Percentiles rank a stretch among this genome's conserved stretches.
These are phyloP conservation scores for Kryptopterus vitreolus DNA, from an alignment of 2,797 vertebrate genomes.

Conservation along the genomic window DNA sequence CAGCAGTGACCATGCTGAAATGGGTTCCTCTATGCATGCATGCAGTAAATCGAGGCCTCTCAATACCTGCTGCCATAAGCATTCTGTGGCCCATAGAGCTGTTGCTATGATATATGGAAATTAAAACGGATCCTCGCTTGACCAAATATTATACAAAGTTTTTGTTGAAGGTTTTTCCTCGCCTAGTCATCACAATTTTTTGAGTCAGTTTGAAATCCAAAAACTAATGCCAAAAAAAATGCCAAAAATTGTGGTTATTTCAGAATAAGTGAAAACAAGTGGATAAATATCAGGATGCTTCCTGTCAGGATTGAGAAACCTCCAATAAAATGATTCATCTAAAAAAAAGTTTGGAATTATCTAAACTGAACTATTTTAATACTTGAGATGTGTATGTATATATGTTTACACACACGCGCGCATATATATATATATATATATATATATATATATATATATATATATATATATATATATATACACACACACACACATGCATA, in stretches of 20 bases:
- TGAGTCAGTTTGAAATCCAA: neutral
- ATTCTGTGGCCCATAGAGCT: slow-evolving; percentile 57
- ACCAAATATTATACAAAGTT: neutral
- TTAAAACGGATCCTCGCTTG: neutral
- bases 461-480: neutral
- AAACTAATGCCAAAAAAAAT: neutral
- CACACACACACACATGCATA: slow-evolving; percentile 3
- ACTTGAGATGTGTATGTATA: too few relatives aligned
- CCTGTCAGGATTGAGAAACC: slow-evolving; percentile 66
- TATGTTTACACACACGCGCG: too few relatives aligned
- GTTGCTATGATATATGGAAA: neutral
- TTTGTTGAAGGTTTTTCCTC: neutral
- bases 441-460: slow-evolving; percentile 13
- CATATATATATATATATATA: too few relatives aligned
- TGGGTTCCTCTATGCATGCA: slow-evolving; percentile 73
- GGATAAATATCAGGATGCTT: slow-evolving; percentile 65
- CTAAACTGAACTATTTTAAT: slow-evolving; percentile 52
- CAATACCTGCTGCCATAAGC: slow-evolving; percentile 66
- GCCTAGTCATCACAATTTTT: neutral
- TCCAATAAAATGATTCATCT: slow-evolving; percentile 61
- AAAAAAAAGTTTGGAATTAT: slow-evolving; percentile 61
- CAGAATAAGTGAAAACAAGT: neutral
- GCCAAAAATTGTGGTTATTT: neutral
- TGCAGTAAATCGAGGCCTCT: slow-evolving; percentile 70
- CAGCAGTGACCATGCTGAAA: slow-evolving; percentile 64